Base-by-base conservation (phyloP, 2,888 invertebrate species). In the Silvanus unidentatus region DNA sequence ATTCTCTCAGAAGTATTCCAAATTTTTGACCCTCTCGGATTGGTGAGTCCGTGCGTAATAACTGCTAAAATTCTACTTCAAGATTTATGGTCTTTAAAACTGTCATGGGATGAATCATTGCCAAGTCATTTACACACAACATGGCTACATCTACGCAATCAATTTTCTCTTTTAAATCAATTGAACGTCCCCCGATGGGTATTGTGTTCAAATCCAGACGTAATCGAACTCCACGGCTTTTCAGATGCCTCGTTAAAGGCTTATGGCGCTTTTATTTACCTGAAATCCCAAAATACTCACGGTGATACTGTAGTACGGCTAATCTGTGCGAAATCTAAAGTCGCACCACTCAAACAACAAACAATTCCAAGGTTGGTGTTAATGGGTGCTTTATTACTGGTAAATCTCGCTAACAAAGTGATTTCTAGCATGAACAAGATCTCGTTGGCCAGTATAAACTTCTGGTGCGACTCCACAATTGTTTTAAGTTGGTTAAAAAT, bases 201-300 rank as follows among this genome's bases (percentile, higher is more conserved):
- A 22, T 8, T 22, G 3, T 22, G 22, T 22, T 22, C 3, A 22
- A 22, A 22, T 22, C 8, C 8, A 5, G 22, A 22, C 22, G 8
- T 22, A 8, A 22, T 22, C 4, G 22, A 32, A 12, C n/a, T 32
- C 6, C 32, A 32, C n/a, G 32, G 11, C n/a, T 32, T 32, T 12
- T 32, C 11, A 4, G 32, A 32, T 9, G 32, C 32, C 10, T 32
- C 32, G 5, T 3, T 4, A 36, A 14, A 10, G 5, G 45, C 42
- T 6, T 47, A 37, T 27, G 48, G 35, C 1, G 29, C 40, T 2
- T 36, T 29, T 13, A 39, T 45, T 28, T 48, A 45, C 42, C 6
- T 40, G 1, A 16, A 35, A 12, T 1, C 35, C 9, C 14, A 11
- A 2, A 16, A 43, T 13, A 10, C n/a, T 6, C 10, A 42, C 3